Evolutionary conservation across 2,113 vertebrate genomes (phyloP), one percentile per base, ranked within the genome.

Genomic region (Oxygymnocypris stewartii): DNA sequence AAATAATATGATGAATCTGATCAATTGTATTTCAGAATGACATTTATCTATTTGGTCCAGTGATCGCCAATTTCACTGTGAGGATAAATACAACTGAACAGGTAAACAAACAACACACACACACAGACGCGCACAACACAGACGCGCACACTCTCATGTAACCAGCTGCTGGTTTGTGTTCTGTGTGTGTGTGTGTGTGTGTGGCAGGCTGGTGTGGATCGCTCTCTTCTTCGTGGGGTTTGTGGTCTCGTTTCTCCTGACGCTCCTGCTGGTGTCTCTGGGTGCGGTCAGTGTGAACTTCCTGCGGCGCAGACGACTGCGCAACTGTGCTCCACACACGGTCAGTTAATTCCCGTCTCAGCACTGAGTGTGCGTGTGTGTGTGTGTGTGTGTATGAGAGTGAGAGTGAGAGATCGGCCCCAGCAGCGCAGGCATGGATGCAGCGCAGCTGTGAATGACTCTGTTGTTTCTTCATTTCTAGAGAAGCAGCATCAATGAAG

Each of bases 51-150:
- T 94, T 94, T 87, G 93, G 93, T 37, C 93, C 95, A 4, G 47
- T 95, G 63, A 91, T 90, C 67, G 92, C 93, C 51, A 94, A 94
- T 91, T 80, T 95, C 25, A 94, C 93, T 0, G 51, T 95, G 78
- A 93, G 89, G 74, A 88, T 94, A 28, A 94, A 94, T 71, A 91
- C 92, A 63, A 94, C 93, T 2, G 90, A 93, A 87, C 91, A 89
- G 90, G 95, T 95, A 86, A 37, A 77, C 42, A 16, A 3, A 61
- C 69, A 14, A 13, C 54, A 42, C 69, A 2, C 77, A 57, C 28
- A 4, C 67, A 75, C 77, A 69, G 14, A 31, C 51, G 25, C 18
- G 20, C 44, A 25, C 31, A 3, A 71, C 6, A 1, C 69, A 73
- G 40, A 31, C n/a, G 40, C 11, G 31, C 47, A 20, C 47, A 73